Conservation (phyloP, 1,140 invertebrate genomes). For the Diabrotica virgifera region DNA sequence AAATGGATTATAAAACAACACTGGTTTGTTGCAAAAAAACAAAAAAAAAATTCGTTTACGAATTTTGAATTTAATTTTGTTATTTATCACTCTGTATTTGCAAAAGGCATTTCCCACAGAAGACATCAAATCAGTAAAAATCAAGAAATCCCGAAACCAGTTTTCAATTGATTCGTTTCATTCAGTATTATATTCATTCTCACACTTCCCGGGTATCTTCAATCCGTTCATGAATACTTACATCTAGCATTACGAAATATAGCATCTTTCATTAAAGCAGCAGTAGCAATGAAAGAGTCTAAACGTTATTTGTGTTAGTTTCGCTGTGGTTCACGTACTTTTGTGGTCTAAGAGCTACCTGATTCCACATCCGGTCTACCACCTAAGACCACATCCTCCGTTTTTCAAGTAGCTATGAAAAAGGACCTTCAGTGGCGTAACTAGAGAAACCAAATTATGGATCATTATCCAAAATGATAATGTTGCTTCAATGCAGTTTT, state of each 20-base stretch:
- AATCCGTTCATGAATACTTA: slow-evolving; percentile 10
- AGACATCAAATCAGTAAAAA: no score
- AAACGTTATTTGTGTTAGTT: slow-evolving; percentile 31
- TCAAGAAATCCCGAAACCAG: no score
- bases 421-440: slow-evolving; percentile 6
- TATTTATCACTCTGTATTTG: no score
- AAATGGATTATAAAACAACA: no score
- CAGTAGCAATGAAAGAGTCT: slow-evolving; percentile 1
- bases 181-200: background rate
- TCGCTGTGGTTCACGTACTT: slow-evolving; percentile 36
- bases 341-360: slow-evolving; percentile 38
- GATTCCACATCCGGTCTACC: slow-evolving; percentile 43
- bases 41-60: no score
- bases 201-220: slow-evolving; percentile 2
- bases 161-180: no score
- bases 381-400: slow-evolving; percentile 37
- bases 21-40: no score
- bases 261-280: slow-evolving; percentile 12
- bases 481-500: no score
- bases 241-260: slow-evolving; percentile 10
- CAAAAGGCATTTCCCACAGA: no score
- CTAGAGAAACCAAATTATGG: background rate
- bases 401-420: slow-evolving; percentile 24
- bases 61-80: no score
- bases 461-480: no score